Evolutionary conservation across 2,888 invertebrate genomes (phyloP), one percentile per base, ranked within the genome.

Genomic region (Eurytoma adleriae): DNA sequence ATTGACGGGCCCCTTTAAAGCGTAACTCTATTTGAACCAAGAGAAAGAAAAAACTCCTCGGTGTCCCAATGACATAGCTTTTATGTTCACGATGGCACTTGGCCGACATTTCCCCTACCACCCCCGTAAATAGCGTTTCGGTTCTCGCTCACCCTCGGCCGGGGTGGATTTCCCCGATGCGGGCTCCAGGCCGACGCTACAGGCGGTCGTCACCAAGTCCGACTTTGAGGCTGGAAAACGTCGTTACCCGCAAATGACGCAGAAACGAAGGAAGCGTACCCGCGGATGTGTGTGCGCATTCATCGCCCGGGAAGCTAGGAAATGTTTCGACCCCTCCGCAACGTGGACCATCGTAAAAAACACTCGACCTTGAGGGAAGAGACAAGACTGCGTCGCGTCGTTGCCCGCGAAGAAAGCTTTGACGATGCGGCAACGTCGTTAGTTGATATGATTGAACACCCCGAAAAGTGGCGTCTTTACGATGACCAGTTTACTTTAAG

Each of bases 181-280:
- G 40, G 57, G 56, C 13, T 18, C 3, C 40, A 30, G 13, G 4
- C 52, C 61, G 18, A 57, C 69, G 62, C 69, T 64, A 70, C 74
- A 71, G 62, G 68, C 72, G 50, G 77, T 76, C 72, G 80, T 80
- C 77, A 10, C 30, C n/a, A 50, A 57, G 10, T 27, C 24, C 40
- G 76, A n/a, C 62, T 72, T 61, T 66, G 67, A 54, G 27, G 72
- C 68, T 62, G 77, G 69, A 70, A 78, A 81, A 73, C 73, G 73
- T 81, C 80, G 80, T 78, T 78, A 78, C 73, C 71, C 30, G 57
- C 80, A 81, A 81, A 81, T 78, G 80, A 81, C 73, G 80, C 80
- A 74, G 73, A 78, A 77, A 70, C 69, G 73, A 73, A 64, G 69
- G 67, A 48, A 54, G 59, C 52, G 52, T 16, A 10, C 7, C 10